A percentile compares a stretch with the other conserved stretches of the same genome.
Evolutionary conservation across 53 echinoderm and acorn worm genomes (phyloP).

Genomic region (Luidia sarsii): DNA sequence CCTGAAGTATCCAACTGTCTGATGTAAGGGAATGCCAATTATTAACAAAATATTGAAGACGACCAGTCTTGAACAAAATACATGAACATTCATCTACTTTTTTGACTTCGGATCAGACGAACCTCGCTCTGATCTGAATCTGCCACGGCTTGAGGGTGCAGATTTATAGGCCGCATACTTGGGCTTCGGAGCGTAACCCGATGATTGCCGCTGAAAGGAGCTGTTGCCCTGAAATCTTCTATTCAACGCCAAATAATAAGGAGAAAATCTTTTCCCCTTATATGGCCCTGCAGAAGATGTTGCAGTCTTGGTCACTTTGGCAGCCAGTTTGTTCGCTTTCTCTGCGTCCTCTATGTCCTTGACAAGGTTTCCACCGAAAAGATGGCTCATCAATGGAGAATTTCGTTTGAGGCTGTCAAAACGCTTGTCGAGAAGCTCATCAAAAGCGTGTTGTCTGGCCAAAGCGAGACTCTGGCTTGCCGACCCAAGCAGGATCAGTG

Average conservation of each 20-base stretch:
- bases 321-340: slow-evolving; percentile 2
- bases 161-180: neutral
- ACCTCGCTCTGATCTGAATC: neutral
- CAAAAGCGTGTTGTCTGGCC: slow-evolving; percentile 9
- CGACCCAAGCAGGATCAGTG: neutral
- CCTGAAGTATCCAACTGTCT: neutral
- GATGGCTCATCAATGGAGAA: neutral
- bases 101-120: neutral
- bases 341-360: slow-evolving; percentile 13
- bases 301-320: neutral
- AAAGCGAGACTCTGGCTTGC: neutral
- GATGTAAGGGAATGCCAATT: neutral
- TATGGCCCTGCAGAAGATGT: neutral
- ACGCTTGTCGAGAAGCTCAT: neutral
- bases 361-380: neutral
- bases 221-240: neutral
- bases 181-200: neutral
- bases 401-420: neutral
- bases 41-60: neutral
- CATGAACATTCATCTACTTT: neutral
- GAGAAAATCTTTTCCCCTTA: neutral
- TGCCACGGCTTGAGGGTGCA: neutral
- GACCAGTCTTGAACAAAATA: neutral
- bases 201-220: neutral
- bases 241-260: neutral